Conservation (phyloP, 2,113 vertebrate species). For the Osmerus mordax region DNA sequence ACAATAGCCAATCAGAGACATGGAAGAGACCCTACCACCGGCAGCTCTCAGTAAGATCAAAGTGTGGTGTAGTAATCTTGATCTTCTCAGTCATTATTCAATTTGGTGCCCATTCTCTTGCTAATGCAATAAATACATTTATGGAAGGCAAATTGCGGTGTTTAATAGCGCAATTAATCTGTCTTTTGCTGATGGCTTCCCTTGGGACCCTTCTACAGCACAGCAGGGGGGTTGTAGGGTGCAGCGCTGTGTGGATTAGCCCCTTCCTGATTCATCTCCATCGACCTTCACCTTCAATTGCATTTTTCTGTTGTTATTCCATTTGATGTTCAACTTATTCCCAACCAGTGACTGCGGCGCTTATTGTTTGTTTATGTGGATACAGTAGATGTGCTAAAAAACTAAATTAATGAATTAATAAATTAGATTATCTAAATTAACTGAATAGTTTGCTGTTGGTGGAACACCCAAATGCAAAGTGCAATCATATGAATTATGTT, state of each 20-base stretch:
- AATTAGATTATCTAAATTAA: too few relatives aligned
- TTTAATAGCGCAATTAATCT: conserved; percentile 51
- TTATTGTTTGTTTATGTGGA: background rate
- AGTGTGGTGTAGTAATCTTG: conserved; percentile 5
- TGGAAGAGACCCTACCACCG: background rate
- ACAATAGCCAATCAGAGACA: background rate
- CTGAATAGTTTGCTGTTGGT: too few relatives aligned
- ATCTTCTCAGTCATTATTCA: conserved; percentile 12
- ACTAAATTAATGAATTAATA: too few relatives aligned
- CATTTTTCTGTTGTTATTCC: conserved; percentile 19
- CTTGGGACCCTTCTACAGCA: conserved; percentile 8
- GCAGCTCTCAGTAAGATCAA: background rate
- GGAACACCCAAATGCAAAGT: too few relatives aligned
- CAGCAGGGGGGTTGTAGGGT: conserved; percentile 28
- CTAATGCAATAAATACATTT: conserved; percentile 34
- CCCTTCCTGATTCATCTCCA: conserved; percentile 33
- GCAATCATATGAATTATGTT: too few relatives aligned
- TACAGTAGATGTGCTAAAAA: too few relatives aligned
- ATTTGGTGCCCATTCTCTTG: conserved; percentile 15
- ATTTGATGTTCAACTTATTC: conserved; percentile 30
- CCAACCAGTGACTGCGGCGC: background rate
- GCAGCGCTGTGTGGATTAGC: conserved; percentile 26
- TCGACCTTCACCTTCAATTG: conserved; percentile 38
- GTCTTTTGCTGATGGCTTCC: conserved; percentile 28
- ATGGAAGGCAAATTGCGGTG: conserved; percentile 41